phyloP scores from a whole-genome alignment of 1,140 invertebrate genomes.

The Drosophila gunungcola region DNA sequence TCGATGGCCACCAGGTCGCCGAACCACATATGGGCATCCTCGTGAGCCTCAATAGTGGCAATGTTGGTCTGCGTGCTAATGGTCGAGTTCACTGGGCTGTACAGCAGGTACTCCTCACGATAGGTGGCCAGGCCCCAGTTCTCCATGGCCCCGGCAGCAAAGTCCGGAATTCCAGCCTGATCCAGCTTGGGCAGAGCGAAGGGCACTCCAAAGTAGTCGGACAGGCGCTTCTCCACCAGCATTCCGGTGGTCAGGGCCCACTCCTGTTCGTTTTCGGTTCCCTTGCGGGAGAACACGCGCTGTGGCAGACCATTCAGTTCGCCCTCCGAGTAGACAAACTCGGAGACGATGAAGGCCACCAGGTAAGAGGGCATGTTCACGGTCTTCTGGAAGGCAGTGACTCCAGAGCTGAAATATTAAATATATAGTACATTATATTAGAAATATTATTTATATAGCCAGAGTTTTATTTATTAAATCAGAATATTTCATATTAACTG shows the following conservation, averaged over 20 bases:
- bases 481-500: too few species aligned
- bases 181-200: constrained; percentile 79
- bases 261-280: constrained; percentile 70
- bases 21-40: constrained; percentile 89
- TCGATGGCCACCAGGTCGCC: constrained; percentile 88
- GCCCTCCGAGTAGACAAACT: constrained; percentile 85
- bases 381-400: constrained; percentile 60
- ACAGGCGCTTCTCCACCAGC: constrained; percentile 67
- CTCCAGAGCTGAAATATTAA: constrained; percentile 42
- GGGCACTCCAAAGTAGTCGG: constrained; percentile 63
- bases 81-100: constrained; percentile 70
- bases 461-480: too few species aligned
- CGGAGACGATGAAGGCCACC: constrained; percentile 80
- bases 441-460: too few species aligned
- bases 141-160: constrained; percentile 83
- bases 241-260: constrained; percentile 75
- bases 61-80: constrained; percentile 85
- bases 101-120: constrained; percentile 75
- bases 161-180: constrained; percentile 78
- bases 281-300: constrained; percentile 74
- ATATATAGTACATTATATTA: too few species aligned
- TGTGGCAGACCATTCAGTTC: constrained; percentile 78
- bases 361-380: constrained; percentile 73
- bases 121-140: constrained; percentile 84
- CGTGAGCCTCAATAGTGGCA: constrained; percentile 87